Evolutionary conservation across 2,797 vertebrate species (phyloP), one percentile per base, ranked within the genome.

Genomic region (Aphelocoma californica): DNA sequence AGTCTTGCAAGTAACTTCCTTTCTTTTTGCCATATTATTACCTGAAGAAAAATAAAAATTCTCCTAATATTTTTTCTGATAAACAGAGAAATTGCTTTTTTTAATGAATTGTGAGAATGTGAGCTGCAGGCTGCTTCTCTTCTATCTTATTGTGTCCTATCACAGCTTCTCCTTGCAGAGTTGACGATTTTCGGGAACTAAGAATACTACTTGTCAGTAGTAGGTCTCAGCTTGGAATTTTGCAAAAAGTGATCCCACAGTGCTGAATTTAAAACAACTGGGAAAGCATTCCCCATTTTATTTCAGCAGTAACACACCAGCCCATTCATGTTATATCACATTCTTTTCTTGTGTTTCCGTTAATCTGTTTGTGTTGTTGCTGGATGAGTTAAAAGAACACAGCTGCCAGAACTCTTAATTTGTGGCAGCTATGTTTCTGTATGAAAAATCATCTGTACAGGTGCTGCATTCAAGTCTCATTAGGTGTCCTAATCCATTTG

Each of bases 291-390:
- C 12, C 5, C 13, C 10, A 6, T 62, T 66, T 31, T 6, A 10
- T 48, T 85, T 79, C 42, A 48, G 18, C 34, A 47, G 21, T 67
- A 45, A 42, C 14, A 47, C 18, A n/a, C 7, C 31, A 75, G 48
- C 8, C 6, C 10, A 5, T 58, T 86, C 2, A 6, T 51, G 10
- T 32, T 32, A 3, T 9, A 18, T 31, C 9, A 7, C 0, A 0
- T 23, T 29, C 9, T 75, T 83, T 77, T 53, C 24, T 29, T 4
- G 1, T 18, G 4, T 53, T 91, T 81, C 29, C 0, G 0, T 64
- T 15, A 15, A 56, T 72, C 7, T 10, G 32, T 21, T 53, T 6
- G 6, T 26, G 5, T 42, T 77, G 19, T 56, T 87, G 23, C 21
- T 57, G 34, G 38, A 38, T 25, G 34, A 13, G 6, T 56, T 77